phyloP scores from a whole-genome alignment of 2,113 vertebrate species.

The Nematolebias whitei region DNA sequence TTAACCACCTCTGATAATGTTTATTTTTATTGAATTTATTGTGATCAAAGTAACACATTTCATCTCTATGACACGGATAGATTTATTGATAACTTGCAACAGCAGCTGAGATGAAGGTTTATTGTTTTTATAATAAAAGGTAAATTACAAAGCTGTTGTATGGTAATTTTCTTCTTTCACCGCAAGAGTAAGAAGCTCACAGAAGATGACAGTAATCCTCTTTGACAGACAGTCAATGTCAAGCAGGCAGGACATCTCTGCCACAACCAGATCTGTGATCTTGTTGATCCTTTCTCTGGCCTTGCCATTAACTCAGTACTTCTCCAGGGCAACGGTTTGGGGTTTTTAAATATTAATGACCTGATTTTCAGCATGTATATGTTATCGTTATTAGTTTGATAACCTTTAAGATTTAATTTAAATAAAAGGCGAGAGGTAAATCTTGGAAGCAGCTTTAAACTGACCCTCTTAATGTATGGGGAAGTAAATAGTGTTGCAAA shows the following conservation, averaged over 20 bases:
- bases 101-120: slow-evolving; percentile 87
- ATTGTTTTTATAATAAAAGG: slow-evolving; percentile 89
- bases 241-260: neutral
- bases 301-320: neutral
- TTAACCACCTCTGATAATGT: slow-evolving; percentile 91
- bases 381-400: neutral
- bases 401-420: too few species aligned
- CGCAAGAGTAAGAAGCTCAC: neutral
- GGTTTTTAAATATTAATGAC: neutral
- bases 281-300: neutral
- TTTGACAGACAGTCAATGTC: neutral
- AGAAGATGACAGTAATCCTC: slow-evolving; percentile 8
- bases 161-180: slow-evolving; percentile 6
- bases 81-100: slow-evolving; percentile 89
- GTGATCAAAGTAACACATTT: slow-evolving; percentile 88
- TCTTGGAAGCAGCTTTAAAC: neutral
- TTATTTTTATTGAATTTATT: slow-evolving; percentile 94
- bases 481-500: too few species aligned
- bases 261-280: neutral
- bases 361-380: neutral
- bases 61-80: slow-evolving; percentile 83
- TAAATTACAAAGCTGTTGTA: slow-evolving; percentile 59
- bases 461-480: neutral
- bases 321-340: neutral
- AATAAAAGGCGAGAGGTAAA: neutral